A percentile compares a stretch with the other conserved stretches of the same genome.
phyloP scores from a whole-genome alignment of 2,888 invertebrate species.

The Nephrotoma appendiculata region DNA sequence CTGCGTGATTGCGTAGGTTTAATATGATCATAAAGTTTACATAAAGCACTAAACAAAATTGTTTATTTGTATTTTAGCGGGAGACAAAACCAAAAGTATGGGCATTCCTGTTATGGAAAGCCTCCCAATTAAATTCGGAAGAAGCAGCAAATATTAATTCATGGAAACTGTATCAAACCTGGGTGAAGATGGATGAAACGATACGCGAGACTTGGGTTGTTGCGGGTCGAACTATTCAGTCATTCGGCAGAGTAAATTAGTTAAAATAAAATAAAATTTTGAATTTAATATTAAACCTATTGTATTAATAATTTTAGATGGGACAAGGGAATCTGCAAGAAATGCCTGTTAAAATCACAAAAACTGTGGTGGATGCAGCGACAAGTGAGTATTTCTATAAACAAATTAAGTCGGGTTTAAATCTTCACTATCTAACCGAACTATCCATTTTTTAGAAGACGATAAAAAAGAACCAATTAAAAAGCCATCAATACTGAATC shows the following conservation, averaged over 20 bases:
- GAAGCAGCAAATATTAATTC: conserved; percentile 40
- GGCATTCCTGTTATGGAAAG: conserved; percentile 74
- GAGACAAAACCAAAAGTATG: conserved; percentile 72
- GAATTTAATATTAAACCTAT: background rate
- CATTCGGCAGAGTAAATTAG: conserved; percentile 44
- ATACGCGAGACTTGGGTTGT: conserved; percentile 65
- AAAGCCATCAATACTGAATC: background rate
- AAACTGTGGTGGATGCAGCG: conserved; percentile 29
- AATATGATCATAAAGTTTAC: conserved; percentile 2
- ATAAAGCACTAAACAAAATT: background rate
- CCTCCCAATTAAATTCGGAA: conserved; percentile 36
- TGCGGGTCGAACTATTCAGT: conserved; percentile 62
- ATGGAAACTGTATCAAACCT: conserved; percentile 70
- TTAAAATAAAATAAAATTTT: background rate
- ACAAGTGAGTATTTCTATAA: conserved; percentile 2
- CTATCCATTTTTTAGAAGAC: background rate
- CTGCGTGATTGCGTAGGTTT: conserved; percentile 49
- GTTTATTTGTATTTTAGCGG: conserved; percentile 32
- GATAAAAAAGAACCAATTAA: background rate
- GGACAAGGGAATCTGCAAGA: conserved; percentile 31
- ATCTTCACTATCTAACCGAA: background rate
- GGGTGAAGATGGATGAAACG: conserved; percentile 64
- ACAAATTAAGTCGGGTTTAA: background rate
- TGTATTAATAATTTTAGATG: conserved; percentile 15
- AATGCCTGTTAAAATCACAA: conserved; percentile 34